Conservation (phyloP, 2,113 vertebrate species). For the Xerus inauris region DNA sequence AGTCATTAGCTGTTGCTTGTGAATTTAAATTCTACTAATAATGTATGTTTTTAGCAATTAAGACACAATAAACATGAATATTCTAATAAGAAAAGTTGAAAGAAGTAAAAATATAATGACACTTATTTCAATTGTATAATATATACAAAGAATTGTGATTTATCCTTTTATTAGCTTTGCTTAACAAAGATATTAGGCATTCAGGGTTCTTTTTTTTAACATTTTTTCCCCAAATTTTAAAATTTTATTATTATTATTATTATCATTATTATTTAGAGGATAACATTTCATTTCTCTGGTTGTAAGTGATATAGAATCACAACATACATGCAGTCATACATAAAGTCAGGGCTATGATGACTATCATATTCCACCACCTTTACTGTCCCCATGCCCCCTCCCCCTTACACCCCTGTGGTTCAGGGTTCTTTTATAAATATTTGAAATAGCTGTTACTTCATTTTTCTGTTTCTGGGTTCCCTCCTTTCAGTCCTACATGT, state of each 20-base stretch:
- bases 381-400: too few species aligned
- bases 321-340: too few species aligned
- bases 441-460: neutral
- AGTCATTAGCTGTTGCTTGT: neutral
- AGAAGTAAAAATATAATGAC: neutral
- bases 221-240: too few species aligned
- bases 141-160: neutral
- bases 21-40: neutral
- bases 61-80: neutral
- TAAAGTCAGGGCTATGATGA: too few species aligned
- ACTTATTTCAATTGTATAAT: neutral
- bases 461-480: neutral
- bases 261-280: too few species aligned
- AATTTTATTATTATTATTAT: too few species aligned
- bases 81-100: constrained; percentile 16
- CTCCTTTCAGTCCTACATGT: neutral
- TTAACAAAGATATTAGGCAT: neutral
- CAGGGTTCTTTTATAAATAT: neutral
- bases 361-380: too few species aligned
- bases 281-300: too few species aligned
- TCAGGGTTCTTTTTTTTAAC: neutral
- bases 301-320: too few species aligned
- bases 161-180: neutral
- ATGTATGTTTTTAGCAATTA: neutral
- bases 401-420: too few species aligned